These are phyloP conservation scores for Spheniscus mendiculus DNA, from an alignment of 2,113 vertebrate species.

Conservation along the genomic window DNA sequence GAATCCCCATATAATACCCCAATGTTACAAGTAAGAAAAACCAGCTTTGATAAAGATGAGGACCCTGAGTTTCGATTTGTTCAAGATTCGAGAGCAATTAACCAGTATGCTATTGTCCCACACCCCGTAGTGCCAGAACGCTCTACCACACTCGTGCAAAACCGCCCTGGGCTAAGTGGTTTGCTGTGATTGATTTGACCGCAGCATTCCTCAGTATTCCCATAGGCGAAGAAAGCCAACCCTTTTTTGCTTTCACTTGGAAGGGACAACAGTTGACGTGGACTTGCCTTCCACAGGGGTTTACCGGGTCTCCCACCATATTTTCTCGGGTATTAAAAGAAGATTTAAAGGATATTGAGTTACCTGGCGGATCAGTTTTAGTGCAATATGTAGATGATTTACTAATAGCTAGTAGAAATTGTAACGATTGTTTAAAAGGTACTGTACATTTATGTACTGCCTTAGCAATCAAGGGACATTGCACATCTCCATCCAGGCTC, in stretches of 20 bases:
- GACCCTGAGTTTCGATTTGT: not conserved
- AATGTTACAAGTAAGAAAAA: not conserved
- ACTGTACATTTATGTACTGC: not conserved
- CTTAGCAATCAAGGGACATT: not conserved
- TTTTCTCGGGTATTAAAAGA: not conserved
- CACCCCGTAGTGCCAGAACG: not conserved
- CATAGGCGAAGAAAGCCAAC: not conserved
- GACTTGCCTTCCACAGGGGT: not conserved
- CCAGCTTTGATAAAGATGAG: fast-evolving
- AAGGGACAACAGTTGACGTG: not conserved
- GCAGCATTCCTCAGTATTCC: not conserved
- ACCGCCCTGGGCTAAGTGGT: fast-evolving
- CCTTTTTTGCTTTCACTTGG: not conserved
- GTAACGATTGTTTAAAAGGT: not conserved
- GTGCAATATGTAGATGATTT: not conserved
- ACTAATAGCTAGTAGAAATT: not conserved
- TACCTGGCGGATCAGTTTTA: not conserved
- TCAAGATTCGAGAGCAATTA: not conserved
- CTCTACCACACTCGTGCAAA: not conserved
- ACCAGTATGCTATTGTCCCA: not conserved
- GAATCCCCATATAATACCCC: not conserved
- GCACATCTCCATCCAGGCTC: not conserved
- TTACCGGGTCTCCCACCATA: not conserved
- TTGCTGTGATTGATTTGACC: not conserved
- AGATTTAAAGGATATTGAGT: not conserved